phyloP scores from a whole-genome alignment of 2,888 invertebrate genomes.

The Masnerella sp. region DNA sequence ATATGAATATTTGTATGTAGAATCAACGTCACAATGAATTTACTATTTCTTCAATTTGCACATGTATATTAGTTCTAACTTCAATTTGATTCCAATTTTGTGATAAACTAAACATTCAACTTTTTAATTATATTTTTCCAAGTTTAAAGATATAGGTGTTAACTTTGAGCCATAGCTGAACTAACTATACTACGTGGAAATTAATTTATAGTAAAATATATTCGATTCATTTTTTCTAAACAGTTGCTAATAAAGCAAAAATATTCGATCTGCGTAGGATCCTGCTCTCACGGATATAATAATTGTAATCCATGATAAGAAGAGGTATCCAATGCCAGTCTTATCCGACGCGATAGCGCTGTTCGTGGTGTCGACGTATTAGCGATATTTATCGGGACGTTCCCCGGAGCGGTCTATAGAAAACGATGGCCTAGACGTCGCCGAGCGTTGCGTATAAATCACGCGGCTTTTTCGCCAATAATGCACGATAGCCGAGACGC shows the following conservation, averaged over 20 bases:
- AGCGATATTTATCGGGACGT: conserved; percentile 56
- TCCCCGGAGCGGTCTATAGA: conserved; percentile 34
- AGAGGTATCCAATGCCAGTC: conserved; percentile 28
- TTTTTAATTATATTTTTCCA: too few species aligned
- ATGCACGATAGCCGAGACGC: conserved; percentile 33
- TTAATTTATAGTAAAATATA: too few species aligned
- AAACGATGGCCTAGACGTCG: conserved; percentile 32
- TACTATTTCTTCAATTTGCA: too few species aligned
- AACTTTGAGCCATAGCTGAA: too few species aligned
- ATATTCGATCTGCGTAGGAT: not conserved
- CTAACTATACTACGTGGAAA: too few species aligned
- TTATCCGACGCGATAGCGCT: conserved; percentile 29
- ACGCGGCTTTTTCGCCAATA: conserved; percentile 54
- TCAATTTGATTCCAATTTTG: too few species aligned
- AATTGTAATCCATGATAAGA: conserved; percentile 42
- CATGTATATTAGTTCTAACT: too few species aligned
- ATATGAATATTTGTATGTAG: too few species aligned
- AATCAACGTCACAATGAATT: too few species aligned
- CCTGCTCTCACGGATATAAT: conserved; percentile 35
- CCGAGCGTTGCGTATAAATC: conserved; percentile 65
- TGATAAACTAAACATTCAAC: too few species aligned
- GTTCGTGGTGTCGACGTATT: conserved; percentile 42
- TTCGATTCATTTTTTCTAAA: too few species aligned
- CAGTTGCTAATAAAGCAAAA: conserved; percentile 15
- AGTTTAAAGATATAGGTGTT: too few species aligned